A percentile compares a stretch with the other conserved stretches of the same genome.
Evolutionary conservation across 2,113 vertebrate species (phyloP).

Genomic region (Aegotheles bennettii): DNA sequence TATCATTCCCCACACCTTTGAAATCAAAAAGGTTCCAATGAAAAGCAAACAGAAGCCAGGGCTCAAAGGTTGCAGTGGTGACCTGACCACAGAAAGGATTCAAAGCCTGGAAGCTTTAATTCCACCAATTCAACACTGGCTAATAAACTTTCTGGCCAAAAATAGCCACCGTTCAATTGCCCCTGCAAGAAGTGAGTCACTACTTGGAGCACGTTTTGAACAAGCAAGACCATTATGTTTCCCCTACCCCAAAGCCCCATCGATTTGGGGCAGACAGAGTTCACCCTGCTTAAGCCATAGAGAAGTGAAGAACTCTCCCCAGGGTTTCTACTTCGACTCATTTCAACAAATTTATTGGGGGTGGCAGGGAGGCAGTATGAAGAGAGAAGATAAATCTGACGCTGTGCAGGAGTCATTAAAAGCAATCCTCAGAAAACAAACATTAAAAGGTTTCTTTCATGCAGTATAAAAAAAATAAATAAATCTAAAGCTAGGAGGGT

Average conservation of each 20-base stretch:
- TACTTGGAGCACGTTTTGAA: not conserved
- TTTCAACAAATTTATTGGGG: not conserved
- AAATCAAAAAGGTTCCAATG: conserved; percentile 2
- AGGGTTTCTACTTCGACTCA: not conserved
- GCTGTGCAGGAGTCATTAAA: not conserved
- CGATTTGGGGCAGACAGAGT: not conserved
- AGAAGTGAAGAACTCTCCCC: not conserved
- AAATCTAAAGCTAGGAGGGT: not conserved
- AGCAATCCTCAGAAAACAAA: conserved; percentile 11
- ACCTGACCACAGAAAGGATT: not conserved
- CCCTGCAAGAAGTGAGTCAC: not conserved
- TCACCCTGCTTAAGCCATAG: not conserved
- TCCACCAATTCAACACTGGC: not conserved
- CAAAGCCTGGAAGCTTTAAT: not conserved
- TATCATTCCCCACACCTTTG: not conserved
- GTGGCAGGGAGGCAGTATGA: not conserved
- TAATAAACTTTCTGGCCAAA: conserved; percentile 10
- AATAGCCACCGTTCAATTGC: not conserved
- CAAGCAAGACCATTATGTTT: not conserved
- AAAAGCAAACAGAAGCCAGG: not conserved
- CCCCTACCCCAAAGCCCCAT: not conserved
- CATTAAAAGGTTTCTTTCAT: not conserved
- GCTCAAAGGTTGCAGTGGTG: not conserved
- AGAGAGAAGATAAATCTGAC: not conserved
- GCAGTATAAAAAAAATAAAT: not conserved